Evolutionary conservation across 2,888 invertebrate genomes (phyloP).

Genomic region (Xiphydria camelus): DNA sequence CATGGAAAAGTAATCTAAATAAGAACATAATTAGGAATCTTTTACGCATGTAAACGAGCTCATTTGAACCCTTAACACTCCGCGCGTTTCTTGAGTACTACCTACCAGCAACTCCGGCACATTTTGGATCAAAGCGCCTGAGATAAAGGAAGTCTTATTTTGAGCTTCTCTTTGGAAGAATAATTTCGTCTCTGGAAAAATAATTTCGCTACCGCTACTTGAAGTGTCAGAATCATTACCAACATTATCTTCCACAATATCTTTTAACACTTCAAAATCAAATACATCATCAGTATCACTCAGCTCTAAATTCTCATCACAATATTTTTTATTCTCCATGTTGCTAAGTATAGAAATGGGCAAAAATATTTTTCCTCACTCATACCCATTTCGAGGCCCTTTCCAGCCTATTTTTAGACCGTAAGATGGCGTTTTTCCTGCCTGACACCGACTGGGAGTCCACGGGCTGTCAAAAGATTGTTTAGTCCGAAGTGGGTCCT

Average conservation of each 20-base stretch:
- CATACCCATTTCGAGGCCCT: no score
- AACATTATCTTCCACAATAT: slow-evolving; percentile 10
- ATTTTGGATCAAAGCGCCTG: slow-evolving; percentile 10
- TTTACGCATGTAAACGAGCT: no score
- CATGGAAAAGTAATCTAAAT: no score
- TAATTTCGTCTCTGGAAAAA: no score
- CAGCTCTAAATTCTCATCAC: slow-evolving; percentile 19
- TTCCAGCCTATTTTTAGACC: no score
- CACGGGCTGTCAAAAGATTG: no score
- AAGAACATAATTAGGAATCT: no score
- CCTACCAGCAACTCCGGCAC: slow-evolving; percentile 18
- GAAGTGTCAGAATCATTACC: slow-evolving; percentile 14
- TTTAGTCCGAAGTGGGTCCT: no score
- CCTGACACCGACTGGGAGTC: no score
- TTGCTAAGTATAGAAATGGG: slow-evolving; percentile 11
- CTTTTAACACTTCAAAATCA: slow-evolving; percentile 14
- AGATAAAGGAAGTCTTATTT: slow-evolving; percentile 15
- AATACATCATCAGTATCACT: slow-evolving; percentile 19
- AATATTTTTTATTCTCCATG: slow-evolving; percentile 16
- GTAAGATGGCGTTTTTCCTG: no score
- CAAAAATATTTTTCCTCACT: slow-evolving; percentile 12
- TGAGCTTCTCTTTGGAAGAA: slow-evolving; percentile 15
- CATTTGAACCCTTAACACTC: slow-evolving; percentile 10
- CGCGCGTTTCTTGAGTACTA: slow-evolving; percentile 10
- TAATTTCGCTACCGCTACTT: slow-evolving; percentile 13